Conservation (phyloP, 2,113 vertebrate species). For the Gnathochromis pfefferi region DNA sequence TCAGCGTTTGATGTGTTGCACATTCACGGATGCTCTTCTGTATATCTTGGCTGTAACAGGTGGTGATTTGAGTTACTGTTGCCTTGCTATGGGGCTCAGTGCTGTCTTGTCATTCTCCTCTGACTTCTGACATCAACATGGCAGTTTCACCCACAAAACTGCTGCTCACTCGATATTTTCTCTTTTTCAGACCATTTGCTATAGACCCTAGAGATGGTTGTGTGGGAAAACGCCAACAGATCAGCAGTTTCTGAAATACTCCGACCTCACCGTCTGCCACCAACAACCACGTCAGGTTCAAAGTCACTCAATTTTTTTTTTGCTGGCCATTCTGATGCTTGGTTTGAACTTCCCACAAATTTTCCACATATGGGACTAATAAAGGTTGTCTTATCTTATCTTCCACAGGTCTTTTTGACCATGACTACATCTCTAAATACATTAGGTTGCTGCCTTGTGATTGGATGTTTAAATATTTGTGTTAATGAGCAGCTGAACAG, state of each 20-base stretch:
- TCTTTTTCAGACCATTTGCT: background rate
- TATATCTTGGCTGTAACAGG: background rate
- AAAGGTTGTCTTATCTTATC: background rate
- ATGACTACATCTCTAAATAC: background rate
- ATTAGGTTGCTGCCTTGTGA: background rate
- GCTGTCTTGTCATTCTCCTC: background rate
- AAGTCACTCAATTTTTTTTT: background rate
- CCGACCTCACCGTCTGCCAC: background rate
- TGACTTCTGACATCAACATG: background rate
- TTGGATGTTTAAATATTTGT: background rate
- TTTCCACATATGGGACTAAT: background rate
- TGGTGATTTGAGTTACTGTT: background rate
- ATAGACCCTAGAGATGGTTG: background rate
- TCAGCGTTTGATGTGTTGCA: background rate
- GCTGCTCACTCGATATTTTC: background rate
- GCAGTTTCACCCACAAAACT: background rate
- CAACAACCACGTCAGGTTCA: background rate
- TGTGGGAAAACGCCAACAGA: background rate
- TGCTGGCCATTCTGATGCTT: background rate
- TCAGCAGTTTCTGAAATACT: background rate
- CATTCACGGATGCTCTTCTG: background rate
- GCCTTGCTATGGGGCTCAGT: background rate
- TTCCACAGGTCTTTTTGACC: background rate
- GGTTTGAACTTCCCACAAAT: background rate
- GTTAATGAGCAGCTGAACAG: background rate